phyloP scores from a whole-genome alignment of 2,888 invertebrate species.

The Nephrotoma flavescens region DNA sequence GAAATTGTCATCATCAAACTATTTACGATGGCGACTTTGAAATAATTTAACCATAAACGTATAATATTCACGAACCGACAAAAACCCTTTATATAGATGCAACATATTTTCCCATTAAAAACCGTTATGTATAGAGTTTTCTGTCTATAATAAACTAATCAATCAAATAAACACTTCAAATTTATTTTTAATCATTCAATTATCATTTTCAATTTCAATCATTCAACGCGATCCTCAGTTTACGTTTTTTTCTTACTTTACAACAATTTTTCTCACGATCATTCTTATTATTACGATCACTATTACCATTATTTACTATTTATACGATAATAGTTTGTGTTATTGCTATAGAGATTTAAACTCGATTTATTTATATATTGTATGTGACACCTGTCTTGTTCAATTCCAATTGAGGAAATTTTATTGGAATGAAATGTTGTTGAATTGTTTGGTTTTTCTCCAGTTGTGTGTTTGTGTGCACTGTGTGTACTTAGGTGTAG shows the following conservation, averaged over 20 bases:
- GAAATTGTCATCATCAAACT: neutral
- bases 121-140: neutral
- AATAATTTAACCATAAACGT: neutral
- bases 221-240: neutral
- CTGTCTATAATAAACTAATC: neutral
- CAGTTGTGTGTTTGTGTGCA: neutral
- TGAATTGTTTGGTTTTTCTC: neutral
- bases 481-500: neutral
- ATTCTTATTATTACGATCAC: neutral
- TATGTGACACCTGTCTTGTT: neutral
- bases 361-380: neutral
- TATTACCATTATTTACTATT: neutral
- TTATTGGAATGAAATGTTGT: neutral
- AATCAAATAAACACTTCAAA: neutral
- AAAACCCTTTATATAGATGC: neutral
- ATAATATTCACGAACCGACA: neutral
- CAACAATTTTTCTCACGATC: neutral
- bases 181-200: neutral
- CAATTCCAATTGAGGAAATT: neutral
- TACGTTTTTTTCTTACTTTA: neutral
- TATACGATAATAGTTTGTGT: neutral
- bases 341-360: neutral
- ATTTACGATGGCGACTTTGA: neutral
- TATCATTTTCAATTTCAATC: neutral
- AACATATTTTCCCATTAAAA: neutral